Evolutionary conservation across 2,888 invertebrate species (phyloP).

Genomic region (Nomada ferruginata): DNA sequence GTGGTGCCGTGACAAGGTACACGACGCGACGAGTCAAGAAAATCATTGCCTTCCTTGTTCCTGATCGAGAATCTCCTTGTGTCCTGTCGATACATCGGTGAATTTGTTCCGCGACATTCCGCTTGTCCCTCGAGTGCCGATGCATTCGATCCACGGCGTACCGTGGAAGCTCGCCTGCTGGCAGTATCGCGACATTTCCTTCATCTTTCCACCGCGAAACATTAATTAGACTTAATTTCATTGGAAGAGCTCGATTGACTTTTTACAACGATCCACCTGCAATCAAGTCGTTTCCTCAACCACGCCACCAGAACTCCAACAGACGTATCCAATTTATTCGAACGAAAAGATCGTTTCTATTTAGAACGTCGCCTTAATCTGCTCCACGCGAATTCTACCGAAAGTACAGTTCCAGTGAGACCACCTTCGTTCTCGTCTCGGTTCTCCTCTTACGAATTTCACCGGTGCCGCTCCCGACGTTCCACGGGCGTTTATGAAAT

Average conservation of each 20-base stretch:
- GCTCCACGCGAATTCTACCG: no score
- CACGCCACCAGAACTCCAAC: no score
- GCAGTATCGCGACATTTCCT: background rate
- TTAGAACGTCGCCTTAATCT: no score
- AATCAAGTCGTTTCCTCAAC: no score
- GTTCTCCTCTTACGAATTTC: no score
- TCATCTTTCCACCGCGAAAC: background rate
- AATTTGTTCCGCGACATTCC: slow-evolving; percentile 45
- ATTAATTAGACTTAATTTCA: no score
- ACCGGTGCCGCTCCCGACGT: background rate
- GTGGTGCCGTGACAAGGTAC: slow-evolving; percentile 57
- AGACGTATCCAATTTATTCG: no score
- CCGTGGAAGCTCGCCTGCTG: background rate
- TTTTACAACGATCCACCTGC: no score
- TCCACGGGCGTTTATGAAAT: slow-evolving; percentile 25
- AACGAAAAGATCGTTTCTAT: no score
- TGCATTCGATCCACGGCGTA: no score
- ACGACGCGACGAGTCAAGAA: slow-evolving; percentile 41
- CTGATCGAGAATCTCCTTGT: slow-evolving; percentile 32
- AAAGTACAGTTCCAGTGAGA: no score
- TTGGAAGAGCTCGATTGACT: no score
- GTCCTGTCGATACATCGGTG: slow-evolving; percentile 20
- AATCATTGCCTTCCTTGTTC: slow-evolving; percentile 58
- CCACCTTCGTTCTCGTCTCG: background rate
- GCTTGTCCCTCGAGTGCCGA: background rate